Conservation (phyloP, 2,113 vertebrate species). For the Ginglymostoma cirratum region DNA sequence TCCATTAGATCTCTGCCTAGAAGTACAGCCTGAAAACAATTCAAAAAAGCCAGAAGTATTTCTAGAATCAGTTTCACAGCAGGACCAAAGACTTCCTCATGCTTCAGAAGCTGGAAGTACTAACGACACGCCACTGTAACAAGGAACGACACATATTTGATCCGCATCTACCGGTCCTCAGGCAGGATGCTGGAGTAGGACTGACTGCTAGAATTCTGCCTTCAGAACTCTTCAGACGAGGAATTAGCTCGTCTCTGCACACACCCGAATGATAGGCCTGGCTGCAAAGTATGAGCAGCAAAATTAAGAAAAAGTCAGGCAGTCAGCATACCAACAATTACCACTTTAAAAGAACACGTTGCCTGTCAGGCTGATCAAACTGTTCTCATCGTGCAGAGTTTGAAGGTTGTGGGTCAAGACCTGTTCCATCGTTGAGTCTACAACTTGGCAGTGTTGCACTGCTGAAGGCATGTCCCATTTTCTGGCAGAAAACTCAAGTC, state of each 20-base stretch:
- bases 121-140: too few relatives aligned
- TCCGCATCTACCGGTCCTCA: background rate
- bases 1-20: background rate
- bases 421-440: background rate
- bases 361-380: background rate
- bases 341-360: background rate
- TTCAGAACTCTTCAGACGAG: background rate
- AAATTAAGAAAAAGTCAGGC: background rate
- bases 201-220: background rate
- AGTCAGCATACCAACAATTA: background rate
- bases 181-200: background rate
- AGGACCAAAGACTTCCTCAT: too few relatives aligned
- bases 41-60: background rate
- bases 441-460: background rate
- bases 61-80: background rate
- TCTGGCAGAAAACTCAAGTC: background rate
- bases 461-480: background rate
- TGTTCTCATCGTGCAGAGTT: background rate
- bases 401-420: background rate
- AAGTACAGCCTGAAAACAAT: too few relatives aligned
- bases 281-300: background rate
- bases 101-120: background rate
- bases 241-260: too few relatives aligned
- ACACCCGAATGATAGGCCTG: background rate
- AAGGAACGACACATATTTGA: background rate